phyloP scores from a whole-genome alignment of 2,888 invertebrate genomes.

The Pyrgus malvae region DNA sequence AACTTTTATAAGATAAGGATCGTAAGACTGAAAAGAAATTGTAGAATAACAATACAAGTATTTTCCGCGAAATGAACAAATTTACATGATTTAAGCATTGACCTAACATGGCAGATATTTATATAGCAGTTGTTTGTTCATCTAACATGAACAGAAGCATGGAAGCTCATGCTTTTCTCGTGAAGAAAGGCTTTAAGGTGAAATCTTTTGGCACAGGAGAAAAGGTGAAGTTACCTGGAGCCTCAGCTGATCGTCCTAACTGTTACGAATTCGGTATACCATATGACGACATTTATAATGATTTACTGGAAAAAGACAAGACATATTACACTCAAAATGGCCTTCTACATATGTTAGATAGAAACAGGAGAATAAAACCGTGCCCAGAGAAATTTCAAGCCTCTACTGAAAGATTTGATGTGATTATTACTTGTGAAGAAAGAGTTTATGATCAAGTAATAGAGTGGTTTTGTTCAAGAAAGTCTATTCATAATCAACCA shows the following conservation, averaged over 20 bases:
- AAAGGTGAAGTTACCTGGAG: constrained; percentile 98
- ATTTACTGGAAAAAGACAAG: constrained; percentile 94
- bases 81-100: neutral
- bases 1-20: no score
- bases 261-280: constrained; percentile 97
- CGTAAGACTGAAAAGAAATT: no score
- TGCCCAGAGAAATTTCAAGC: constrained; percentile 97
- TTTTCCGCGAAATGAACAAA: constrained; percentile 11
- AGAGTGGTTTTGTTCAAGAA: constrained; percentile 93
- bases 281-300: constrained; percentile 98
- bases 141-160: constrained; percentile 99
- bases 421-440: constrained; percentile 98
- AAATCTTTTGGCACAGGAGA: constrained; percentile 97
- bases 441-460: constrained; percentile 99
- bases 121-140: constrained; percentile 98
- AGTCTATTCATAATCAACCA: constrained; percentile 90
- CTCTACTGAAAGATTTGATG: constrained; percentile 94
- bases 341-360: constrained; percentile 97
- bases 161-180: constrained; percentile 99
- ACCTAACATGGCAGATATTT: constrained; percentile 72
- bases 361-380: constrained; percentile 97
- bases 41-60: no score
- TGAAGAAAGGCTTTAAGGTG: constrained; percentile 98
- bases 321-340: constrained; percentile 98
- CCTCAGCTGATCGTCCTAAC: constrained; percentile 96